These are phyloP conservation scores for Meiosimyza decipiens DNA, from an alignment of 2,888 invertebrate species.

Conservation along the genomic window DNA sequence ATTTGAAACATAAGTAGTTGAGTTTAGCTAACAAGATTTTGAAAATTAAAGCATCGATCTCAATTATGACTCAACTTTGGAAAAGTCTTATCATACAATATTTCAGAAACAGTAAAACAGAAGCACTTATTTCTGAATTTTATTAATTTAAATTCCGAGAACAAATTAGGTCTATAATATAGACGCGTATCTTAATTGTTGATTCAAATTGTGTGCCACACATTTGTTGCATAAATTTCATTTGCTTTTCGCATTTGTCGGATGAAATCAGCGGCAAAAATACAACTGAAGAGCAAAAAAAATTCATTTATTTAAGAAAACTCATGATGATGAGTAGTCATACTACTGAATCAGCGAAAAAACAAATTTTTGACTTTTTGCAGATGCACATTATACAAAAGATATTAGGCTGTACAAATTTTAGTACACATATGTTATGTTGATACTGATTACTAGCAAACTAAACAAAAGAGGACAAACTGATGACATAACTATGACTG, in stretches of 20 bases:
- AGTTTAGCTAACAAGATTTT: too few relatives aligned
- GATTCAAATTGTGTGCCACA: conserved; percentile 37
- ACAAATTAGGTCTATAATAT: neutral
- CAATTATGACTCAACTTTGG: too few relatives aligned
- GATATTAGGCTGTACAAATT: neutral
- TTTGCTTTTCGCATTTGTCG: conserved; percentile 8
- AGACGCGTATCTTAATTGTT: conserved; percentile 30
- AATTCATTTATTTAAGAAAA: conserved; percentile 2
- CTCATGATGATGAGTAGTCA: neutral
- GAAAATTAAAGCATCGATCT: too few relatives aligned
- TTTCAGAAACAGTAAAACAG: too few relatives aligned
- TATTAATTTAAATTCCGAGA: conserved; percentile 4
- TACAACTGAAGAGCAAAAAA: neutral
- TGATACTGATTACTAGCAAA: too few relatives aligned
- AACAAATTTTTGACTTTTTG: neutral
- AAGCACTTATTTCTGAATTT: too few relatives aligned
- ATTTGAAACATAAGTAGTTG: too few relatives aligned
- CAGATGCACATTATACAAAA: neutral
- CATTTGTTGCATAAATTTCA: conserved; percentile 35
- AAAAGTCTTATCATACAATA: too few relatives aligned
- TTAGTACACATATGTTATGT: neutral
- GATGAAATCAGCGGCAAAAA: conserved; percentile 18
- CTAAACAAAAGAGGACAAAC: too few relatives aligned
- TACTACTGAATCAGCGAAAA: conserved; percentile 15
- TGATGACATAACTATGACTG: too few relatives aligned